Percentiles rank a stretch among this genome's conserved stretches.
Evolutionary conservation across 2,888 invertebrate genomes (phyloP).

Genomic region (Dryococelus australis): DNA sequence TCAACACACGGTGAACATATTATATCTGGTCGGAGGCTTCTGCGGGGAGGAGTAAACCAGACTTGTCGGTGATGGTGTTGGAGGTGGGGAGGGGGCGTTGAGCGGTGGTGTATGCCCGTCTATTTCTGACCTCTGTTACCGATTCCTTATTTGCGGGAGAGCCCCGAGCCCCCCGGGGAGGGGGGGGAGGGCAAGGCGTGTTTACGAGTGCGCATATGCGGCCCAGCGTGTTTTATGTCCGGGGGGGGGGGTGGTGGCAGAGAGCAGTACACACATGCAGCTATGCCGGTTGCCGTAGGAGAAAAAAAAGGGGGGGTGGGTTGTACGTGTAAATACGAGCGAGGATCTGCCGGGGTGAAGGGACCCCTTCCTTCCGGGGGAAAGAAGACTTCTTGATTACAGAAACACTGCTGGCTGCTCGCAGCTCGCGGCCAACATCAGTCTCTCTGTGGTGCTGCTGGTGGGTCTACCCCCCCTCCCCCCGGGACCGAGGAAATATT

Average conservation of each 20-base stretch:
- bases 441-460: no score
- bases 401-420: not conserved
- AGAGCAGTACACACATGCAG: not conserved
- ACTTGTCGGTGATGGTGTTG: no score
- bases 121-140: constrained; percentile 2
- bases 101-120: not conserved
- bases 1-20: not conserved
- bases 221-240: not conserved
- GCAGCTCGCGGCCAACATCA: not conserved
- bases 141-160: constrained; percentile 6
- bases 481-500: no score
- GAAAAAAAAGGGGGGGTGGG: no score
- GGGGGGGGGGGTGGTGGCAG: not conserved
- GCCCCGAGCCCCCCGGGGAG: no score
- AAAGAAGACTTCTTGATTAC: not conserved
- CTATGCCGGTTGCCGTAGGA: no score
- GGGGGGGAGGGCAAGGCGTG: no score
- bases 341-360: not conserved
- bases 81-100: no score
- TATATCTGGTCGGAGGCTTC: not conserved
- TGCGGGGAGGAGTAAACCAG: not conserved
- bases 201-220: not conserved
- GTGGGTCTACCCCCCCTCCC: no score
- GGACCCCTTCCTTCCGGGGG: not conserved
- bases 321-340: not conserved